phyloP scores from a whole-genome alignment of 2,888 invertebrate genomes.

The Serripes groenlandicus region DNA sequence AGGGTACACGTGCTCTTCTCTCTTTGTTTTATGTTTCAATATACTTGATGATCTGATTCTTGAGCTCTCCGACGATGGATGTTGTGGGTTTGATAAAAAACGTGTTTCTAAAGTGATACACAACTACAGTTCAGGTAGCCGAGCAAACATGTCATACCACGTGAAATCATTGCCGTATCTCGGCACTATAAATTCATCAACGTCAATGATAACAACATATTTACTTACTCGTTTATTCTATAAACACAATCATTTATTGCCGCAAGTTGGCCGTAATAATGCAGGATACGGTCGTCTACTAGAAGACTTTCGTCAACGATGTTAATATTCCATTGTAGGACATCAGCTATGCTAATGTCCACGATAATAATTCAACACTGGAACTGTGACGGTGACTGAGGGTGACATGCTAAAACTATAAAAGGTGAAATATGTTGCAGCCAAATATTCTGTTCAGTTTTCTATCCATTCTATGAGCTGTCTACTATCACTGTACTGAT shows the following conservation, averaged over 20 bases:
- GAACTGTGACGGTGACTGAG: not conserved
- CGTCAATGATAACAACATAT: not conserved
- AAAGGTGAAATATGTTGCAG: not conserved
- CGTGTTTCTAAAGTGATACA: too few species aligned
- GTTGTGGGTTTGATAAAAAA: too few species aligned
- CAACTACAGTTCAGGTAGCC: too few species aligned
- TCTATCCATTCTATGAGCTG: not conserved
- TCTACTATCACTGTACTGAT: not conserved
- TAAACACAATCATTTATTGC: slow-evolving; percentile 5
- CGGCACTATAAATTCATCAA: slow-evolving; percentile 7
- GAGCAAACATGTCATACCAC: slow-evolving; percentile 7
- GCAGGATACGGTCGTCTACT: not conserved
- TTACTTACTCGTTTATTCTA: not conserved
- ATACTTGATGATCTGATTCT: too few species aligned
- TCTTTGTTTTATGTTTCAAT: too few species aligned
- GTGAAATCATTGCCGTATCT: not conserved
- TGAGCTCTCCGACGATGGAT: too few species aligned
- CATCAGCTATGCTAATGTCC: not conserved
- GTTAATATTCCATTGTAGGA: not conserved
- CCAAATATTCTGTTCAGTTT: not conserved
- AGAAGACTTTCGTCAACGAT: not conserved
- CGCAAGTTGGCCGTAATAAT: not conserved
- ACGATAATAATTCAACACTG: not conserved
- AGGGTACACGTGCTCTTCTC: too few species aligned
- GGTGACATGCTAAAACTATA: not conserved